Base-by-base conservation (phyloP, 2,797 vertebrate genomes). In the Podarcis lilfordi region DNA sequence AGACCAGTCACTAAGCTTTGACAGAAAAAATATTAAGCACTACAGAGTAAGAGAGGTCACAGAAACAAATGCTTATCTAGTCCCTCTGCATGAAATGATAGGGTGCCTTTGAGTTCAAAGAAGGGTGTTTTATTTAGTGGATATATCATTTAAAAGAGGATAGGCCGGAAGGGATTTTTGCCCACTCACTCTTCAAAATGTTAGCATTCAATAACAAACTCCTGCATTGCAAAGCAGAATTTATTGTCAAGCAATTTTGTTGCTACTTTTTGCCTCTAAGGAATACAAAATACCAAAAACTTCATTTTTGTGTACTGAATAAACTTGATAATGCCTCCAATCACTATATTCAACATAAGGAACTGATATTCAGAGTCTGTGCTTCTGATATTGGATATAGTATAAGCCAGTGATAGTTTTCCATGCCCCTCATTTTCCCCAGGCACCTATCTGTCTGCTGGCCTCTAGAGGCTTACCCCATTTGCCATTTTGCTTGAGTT, bases 401-500 rank as follows among this genome's bases (percentile, higher is more conserved):
- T 64, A 23, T 64, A 64, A 64, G 61, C 19, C 61, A 64, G 23
- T 64, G 61, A 23, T 64, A 23, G 61, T 7, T 7, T 64, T 23
- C 61, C 61, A 23, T 64, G 17, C 50, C 61, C 61, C 61, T 64
- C 61, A 64, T 64, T 64, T 64, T 64, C 6, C 61, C 61, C 61
- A 64, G 61, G 8, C 61, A 64, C 61, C 21, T 23, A 61, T 61
- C 19, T 23, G 21, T 64, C 59, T 23, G 6, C 59, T 64, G 61
- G 21, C 7, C 50, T 55, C 50, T 55, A 55, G 50, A 55, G 50
- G 5, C 19, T 64, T 64, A 64, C 21, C 19, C 61, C 61, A 23
- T 64, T 87, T 27, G 0, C 35, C 29, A 81, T 94, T 89, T 93
- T 23, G 87, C 88, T 85, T n/a, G n/a, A 45, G 2, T 81, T 15